Evolutionary conservation across 2,113 vertebrate genomes (phyloP), one percentile per base, ranked within the genome.

Genomic region (Sorex araneus): DNA sequence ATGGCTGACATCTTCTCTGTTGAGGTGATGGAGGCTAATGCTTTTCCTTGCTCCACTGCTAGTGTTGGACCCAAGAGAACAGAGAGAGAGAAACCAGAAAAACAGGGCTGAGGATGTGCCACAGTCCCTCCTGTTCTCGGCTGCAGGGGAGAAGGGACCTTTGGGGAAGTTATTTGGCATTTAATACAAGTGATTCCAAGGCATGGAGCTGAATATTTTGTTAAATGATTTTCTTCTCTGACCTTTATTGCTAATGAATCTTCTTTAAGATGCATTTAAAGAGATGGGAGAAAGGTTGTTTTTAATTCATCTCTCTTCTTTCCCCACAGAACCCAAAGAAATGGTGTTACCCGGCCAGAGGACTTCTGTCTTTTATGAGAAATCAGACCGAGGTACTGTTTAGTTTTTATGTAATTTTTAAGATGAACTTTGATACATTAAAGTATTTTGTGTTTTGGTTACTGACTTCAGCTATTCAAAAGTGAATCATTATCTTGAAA

Each of bases 331-430:
- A 75, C 95, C 83, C 3, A 98, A 97, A 97, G 97, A 97, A 96
- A 98, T 98, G 98, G 96, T 98, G 97, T 95, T 88, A 92, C 75
- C 95, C 98, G 97, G 97, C 97, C 96, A 93, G 97, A 97, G 97
- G 96, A 95, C 96, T 97, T 83, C 94, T 96, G 64, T 97, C 95
- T 97, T 95, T 98, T 81, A 97, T 97, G 97, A 98, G 96, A 98
- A 98, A 95, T 96, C 97, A 96, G 91, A 95, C 64, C 80, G 95
- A 98, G 98, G 98, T 98, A 97, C 97, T 96, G 84, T 0, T 47
- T 96, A 92, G 94, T 97, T 45, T 84, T 60, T 88, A 28, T 19
- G 63, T 91, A 79, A 45, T 77, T 96, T 92, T 82, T 60, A 80
- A 76, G 74, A 71, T 67, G 94, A 90, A 92, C 87, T 67, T 6